Percentiles rank a stretch among this genome's conserved stretches.
phyloP scores from a whole-genome alignment of 2,888 invertebrate species.

The Colletes collaris region DNA sequence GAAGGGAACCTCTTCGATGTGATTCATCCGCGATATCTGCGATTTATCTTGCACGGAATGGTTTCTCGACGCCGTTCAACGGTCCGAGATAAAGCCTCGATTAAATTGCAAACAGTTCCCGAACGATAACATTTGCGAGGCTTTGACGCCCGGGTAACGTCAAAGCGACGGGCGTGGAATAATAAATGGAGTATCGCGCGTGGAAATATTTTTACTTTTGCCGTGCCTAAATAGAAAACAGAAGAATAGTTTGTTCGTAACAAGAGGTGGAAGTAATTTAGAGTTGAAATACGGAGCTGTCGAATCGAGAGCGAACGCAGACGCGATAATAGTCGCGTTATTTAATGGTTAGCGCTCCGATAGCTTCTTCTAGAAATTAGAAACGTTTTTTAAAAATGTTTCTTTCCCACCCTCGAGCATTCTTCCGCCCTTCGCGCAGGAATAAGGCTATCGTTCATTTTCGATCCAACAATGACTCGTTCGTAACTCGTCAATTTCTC shows the following conservation, averaged over 20 bases:
- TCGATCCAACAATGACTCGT: not conserved
- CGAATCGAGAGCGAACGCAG: too few relatives aligned
- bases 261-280: too few relatives aligned
- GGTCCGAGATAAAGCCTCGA: not conserved
- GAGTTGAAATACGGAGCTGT: too few relatives aligned
- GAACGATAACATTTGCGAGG: constrained; percentile 17
- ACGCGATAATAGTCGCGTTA: too few relatives aligned
- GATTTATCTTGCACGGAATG: constrained; percentile 32
- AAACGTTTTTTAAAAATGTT: too few relatives aligned
- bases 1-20: constrained; percentile 3
- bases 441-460: not conserved
- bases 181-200: constrained; percentile 1
- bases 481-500: constrained; percentile 3
- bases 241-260: too few relatives aligned
- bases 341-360: too few relatives aligned
- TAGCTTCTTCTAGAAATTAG: too few relatives aligned
- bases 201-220: not conserved
- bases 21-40: constrained; percentile 37
- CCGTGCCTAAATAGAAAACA: too few relatives aligned
- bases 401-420: not conserved
- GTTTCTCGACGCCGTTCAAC: not conserved
- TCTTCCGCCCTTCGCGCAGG: not conserved
- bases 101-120: constrained; percentile 2
- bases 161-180: not conserved
- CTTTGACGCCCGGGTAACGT: constrained; percentile 7